A percentile compares a stretch with the other conserved stretches of the same genome.
Conservation (phyloP, 2,888 invertebrate species). For the Acleris laterana region DNA sequence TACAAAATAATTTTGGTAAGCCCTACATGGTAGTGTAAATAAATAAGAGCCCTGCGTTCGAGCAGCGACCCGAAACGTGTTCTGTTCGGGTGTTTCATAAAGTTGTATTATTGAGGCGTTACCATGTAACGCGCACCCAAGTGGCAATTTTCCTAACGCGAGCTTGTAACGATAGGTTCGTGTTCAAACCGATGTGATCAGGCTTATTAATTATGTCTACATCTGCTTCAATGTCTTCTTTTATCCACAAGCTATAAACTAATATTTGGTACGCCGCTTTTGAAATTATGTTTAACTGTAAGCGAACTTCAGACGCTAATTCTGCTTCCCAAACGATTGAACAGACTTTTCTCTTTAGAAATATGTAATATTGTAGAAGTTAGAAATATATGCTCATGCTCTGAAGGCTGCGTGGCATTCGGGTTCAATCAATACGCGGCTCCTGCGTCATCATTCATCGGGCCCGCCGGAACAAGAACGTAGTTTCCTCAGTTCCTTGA, state of each 20-base stretch:
- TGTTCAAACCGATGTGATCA: conserved; percentile 39
- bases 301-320: too few species aligned
- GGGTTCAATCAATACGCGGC: conserved; percentile 60
- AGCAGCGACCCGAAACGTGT: conserved; percentile 43
- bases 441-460: conserved; percentile 62
- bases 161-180: conserved; percentile 16
- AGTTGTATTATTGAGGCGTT: conserved; percentile 57
- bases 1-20: conserved; percentile 35
- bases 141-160: conserved; percentile 49
- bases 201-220: conserved; percentile 37
- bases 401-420: conserved; percentile 31
- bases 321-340: too few species aligned
- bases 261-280: too few species aligned
- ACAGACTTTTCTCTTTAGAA: too few species aligned
- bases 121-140: conserved; percentile 53
- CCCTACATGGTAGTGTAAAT: conserved; percentile 39
- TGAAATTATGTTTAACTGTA: too few species aligned
- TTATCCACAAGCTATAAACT: not conserved
- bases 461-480: conserved; percentile 52
- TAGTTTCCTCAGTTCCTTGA: conserved; percentile 65
- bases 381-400: too few species aligned
- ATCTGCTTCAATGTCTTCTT: not conserved
- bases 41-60: conserved; percentile 41
- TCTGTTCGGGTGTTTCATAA: conserved; percentile 49
- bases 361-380: too few species aligned